Evolutionary conservation across 2,888 invertebrate species (phyloP), one percentile per base, ranked within the genome.

Genomic region (Eristalis pertinax): DNA sequence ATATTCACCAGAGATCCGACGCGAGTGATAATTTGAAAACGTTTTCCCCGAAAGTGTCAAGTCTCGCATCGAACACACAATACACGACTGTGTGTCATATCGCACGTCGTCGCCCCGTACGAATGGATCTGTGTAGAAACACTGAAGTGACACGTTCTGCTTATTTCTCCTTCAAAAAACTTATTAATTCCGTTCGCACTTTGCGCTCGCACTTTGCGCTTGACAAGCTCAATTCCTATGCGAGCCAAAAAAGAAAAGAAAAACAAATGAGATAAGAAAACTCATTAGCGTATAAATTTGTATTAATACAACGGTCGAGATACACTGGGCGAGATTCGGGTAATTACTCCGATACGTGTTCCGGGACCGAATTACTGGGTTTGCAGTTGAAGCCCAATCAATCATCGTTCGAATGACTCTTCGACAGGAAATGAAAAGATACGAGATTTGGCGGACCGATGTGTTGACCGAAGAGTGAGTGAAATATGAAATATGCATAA

Each of bases 261-360:
- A 64, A 35, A 74, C 60, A 81, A 63, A 56, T 8, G 69, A 56
- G 87, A 87, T 84, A 87, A 87, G 84, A 79, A 87, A 87, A 79
- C 87, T 87, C 84, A 87, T 87, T 87, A 87, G 87, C 87, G 75
- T 87, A 87, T 80, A 87, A 87, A 87, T 87, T 87, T 84, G 87
- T 84, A 78, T 84, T 68, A 87, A 87, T 72, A 70, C 83, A 87
- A 84, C 63, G 72, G 60, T 60, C 67, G 38, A 78, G 69, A 74
- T 79, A 79, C 70, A 64, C 64, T 60, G 26, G 64, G 32, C 63
- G 63, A 67, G 41, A 76, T 81, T 68, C 72, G 38, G 26, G 84
- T 84, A 84, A 84, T 84, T 80, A 82, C 76, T 22, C 3, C 8
- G 8, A 26, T 80, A 83, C 86, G 86, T 86, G 86, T 82, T 86